Percentiles rank a stretch among this genome's conserved stretches.
These are phyloP conservation scores for Halocynthia roretzi DNA, from an alignment of 23 tunicate genomes.

Conservation along the genomic window DNA sequence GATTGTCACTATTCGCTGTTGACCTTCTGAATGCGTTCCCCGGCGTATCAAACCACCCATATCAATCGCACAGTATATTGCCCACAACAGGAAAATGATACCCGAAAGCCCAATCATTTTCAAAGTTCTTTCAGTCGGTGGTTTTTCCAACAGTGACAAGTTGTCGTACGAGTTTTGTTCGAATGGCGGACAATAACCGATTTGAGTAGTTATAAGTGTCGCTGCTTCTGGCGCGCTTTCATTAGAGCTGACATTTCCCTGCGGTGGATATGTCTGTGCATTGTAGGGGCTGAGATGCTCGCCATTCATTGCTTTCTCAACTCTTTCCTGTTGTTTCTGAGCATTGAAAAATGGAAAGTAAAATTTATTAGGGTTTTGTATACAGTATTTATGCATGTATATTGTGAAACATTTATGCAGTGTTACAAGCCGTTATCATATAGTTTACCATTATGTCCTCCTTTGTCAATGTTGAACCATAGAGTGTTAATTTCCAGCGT, in stretches of 20 bases:
- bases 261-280: neutral
- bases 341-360: neutral
- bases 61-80: constrained; percentile 57
- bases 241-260: neutral
- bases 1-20: too few relatives aligned
- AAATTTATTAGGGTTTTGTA: too few relatives aligned
- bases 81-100: constrained; percentile 60
- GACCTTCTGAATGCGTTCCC: too few relatives aligned
- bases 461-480: constrained; percentile 60
- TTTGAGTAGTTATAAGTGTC: neutral
- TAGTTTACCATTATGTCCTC: constrained; percentile 29
- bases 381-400: too few relatives aligned
- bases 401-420: too few relatives aligned
- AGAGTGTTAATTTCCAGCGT: constrained; percentile 70
- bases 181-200: constrained; percentile 23
- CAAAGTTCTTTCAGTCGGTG: constrained; percentile 56
- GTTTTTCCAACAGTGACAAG: neutral
- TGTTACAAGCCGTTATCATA: too few relatives aligned
- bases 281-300: constrained; percentile 27
- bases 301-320: constrained; percentile 56
- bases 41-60: neutral
- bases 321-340: constrained; percentile 28
- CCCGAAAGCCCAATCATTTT: constrained; percentile 66
- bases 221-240: neutral
- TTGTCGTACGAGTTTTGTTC: neutral